Evolutionary conservation across 2,797 vertebrate species (phyloP), one percentile per base, ranked within the genome.

Genomic region (Tangara arthus): DNA sequence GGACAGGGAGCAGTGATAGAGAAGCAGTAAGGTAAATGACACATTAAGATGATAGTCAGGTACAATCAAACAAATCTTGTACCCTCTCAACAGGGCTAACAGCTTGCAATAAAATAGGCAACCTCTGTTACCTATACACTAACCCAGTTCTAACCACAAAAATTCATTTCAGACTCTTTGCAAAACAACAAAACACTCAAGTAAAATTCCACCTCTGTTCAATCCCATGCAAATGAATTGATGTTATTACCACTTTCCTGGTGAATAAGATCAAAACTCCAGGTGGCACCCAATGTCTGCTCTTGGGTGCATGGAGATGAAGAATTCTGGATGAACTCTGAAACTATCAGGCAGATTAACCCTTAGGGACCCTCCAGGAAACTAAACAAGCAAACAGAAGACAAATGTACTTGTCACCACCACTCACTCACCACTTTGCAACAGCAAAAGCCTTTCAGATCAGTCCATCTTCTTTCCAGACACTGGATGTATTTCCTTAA

Each of bases 11-110:
- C 35, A 59, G 42, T 24, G 68, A 78, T 34, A 69, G 72, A 88
- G 86, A 73, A 95, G 59, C 35, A 23, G 70, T 23, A 78, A 93
- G 75, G 80, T 72, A 91, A 94, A 70, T 9, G 73, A 75, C 66
- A 71, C 39, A 35, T 81, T 81, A 82, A 78, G 79, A 83, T 78
- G 82, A 82, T 78, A 84, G 96, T 94, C 93, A 93, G 69, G 83
- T 95, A 94, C 90, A 91, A 90, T 94, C 93, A 95, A 94, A 94
- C 10, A 16, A 95, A 93, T 85, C 93, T 83, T 91, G 65, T 63
- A 80, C 91, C n/a, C 59, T 93, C 63, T 90, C 94, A 84, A 82
- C 56, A 68, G 26, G 94, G 89, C 85, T 94, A 96, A 94, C 90
- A 96, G 55, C 80, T 88, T 82, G 60, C 73, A 89, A 94, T 94